phyloP scores from a whole-genome alignment of 2,888 invertebrate genomes.

The Plutella xylostella region DNA sequence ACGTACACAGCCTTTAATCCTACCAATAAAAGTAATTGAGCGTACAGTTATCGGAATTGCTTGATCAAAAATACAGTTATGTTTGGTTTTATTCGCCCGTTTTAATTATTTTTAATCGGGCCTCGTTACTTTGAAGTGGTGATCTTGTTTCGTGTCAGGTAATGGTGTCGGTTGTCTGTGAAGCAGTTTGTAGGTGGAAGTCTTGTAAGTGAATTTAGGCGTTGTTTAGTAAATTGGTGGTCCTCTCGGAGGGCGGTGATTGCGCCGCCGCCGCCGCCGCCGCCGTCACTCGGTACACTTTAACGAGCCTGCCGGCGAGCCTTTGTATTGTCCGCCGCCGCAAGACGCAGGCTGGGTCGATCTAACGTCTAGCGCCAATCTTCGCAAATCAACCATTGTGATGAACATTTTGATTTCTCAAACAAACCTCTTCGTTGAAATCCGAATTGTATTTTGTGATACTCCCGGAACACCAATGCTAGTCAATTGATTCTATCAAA shows the following conservation, averaged over 20 bases:
- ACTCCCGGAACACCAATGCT: too few species aligned
- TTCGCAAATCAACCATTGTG: too few species aligned
- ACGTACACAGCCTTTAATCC: conserved; percentile 45
- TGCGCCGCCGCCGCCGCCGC: conserved; percentile 22
- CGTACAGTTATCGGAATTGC: conserved; percentile 51
- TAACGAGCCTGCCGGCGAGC: conserved; percentile 32
- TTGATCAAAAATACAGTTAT: conserved; percentile 43
- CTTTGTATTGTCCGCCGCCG: neutral
- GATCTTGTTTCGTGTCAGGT: neutral
- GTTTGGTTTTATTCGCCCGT: conserved; percentile 3
- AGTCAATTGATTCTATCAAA: too few species aligned
- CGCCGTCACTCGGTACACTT: conserved; percentile 15
- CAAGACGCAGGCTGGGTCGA: neutral
- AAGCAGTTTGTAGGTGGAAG: neutral
- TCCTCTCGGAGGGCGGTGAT: conserved; percentile 10
- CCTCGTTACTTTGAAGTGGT: neutral
- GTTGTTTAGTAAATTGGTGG: conserved; percentile 2
- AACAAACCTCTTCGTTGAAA: too few species aligned
- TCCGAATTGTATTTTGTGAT: too few species aligned
- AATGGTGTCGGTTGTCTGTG: neutral
- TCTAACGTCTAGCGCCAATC: too few species aligned
- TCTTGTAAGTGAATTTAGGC: conserved; percentile 2
- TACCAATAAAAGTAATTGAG: conserved; percentile 51
- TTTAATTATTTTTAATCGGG: conserved; percentile 1
- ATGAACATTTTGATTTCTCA: too few species aligned